These are phyloP conservation scores for Oxygymnocypris stewartii DNA, from an alignment of 2,113 vertebrate genomes.

Conservation along the genomic window DNA sequence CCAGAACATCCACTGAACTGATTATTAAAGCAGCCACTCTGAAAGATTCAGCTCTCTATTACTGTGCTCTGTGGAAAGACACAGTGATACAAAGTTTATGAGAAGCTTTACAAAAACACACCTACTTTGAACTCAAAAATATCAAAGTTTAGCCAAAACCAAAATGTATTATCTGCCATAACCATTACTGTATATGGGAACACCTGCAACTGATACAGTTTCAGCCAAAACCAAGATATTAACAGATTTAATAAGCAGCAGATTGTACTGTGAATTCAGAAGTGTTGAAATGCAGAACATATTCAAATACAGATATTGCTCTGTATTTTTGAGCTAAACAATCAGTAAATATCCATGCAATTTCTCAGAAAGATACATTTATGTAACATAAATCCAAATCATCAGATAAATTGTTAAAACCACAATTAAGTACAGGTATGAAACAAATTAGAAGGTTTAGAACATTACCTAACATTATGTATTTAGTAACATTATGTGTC, in stretches of 20 bases:
- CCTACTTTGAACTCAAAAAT: neutral
- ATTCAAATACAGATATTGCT: neutral
- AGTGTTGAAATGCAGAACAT: neutral
- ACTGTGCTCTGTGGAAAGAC: constrained; percentile 24
- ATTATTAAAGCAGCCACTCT: neutral
- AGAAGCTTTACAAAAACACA: constrained; percentile 37
- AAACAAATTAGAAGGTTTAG: neutral
- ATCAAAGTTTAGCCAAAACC: constrained; percentile 17
- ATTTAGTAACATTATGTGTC: neutral
- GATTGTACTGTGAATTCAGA: neutral
- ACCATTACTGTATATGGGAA: neutral
- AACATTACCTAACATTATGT: too few relatives aligned
- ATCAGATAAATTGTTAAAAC: neutral
- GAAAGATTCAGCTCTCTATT: constrained; percentile 42
- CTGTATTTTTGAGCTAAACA: neutral
- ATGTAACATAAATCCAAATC: too few relatives aligned
- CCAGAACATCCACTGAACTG: constrained; percentile 31
- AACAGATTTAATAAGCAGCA: constrained; percentile 1
- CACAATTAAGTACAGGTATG: neutral
- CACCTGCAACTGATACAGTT: constrained; percentile 8
- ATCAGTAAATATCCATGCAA: neutral
- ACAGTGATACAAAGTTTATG: constrained; percentile 16
- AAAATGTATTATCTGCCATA: neutral
- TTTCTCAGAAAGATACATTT: neutral
- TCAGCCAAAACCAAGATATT: neutral